Conservation (phyloP, 2,888 invertebrate species). For the Eristalis arbustorum region DNA sequence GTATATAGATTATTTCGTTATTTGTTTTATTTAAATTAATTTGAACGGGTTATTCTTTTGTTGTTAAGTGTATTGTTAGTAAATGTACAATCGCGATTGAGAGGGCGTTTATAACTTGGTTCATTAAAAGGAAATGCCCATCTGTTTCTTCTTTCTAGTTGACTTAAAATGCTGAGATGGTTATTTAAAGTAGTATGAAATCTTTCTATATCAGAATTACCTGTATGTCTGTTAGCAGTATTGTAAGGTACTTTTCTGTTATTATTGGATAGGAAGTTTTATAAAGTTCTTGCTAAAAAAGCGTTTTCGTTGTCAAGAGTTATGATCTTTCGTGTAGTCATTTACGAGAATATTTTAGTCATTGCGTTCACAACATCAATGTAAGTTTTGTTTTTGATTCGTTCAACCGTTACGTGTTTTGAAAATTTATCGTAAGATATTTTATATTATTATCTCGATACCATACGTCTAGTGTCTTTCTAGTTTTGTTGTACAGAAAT, state of each 20-base stretch:
- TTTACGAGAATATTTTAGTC: not conserved
- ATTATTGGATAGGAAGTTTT: too few relatives aligned
- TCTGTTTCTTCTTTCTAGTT: too few relatives aligned
- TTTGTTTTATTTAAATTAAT: not conserved
- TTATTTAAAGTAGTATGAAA: not conserved
- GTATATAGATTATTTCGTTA: too few relatives aligned
- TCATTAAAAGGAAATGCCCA: not conserved
- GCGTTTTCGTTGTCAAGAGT: too few relatives aligned
- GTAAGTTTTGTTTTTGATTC: not conserved
- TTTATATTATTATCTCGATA: not conserved
- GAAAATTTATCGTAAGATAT: not conserved
- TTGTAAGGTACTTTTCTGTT: too few relatives aligned
- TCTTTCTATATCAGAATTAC: too few relatives aligned
- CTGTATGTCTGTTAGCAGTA: too few relatives aligned
- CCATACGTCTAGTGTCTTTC: slow-evolving; percentile 6
- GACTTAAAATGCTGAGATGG: not conserved
- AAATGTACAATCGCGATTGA: too few relatives aligned
- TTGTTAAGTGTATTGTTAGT: not conserved
- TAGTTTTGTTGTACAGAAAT: too few relatives aligned
- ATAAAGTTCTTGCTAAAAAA: too few relatives aligned
- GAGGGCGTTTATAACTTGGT: not conserved
- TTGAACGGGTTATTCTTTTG: not conserved
- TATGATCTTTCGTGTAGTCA: not conserved
- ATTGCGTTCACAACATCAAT: not conserved
- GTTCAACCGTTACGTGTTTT: not conserved